Evolutionary conservation across 2,888 invertebrate species (phyloP).

Genomic region (Eilema sororculum): DNA sequence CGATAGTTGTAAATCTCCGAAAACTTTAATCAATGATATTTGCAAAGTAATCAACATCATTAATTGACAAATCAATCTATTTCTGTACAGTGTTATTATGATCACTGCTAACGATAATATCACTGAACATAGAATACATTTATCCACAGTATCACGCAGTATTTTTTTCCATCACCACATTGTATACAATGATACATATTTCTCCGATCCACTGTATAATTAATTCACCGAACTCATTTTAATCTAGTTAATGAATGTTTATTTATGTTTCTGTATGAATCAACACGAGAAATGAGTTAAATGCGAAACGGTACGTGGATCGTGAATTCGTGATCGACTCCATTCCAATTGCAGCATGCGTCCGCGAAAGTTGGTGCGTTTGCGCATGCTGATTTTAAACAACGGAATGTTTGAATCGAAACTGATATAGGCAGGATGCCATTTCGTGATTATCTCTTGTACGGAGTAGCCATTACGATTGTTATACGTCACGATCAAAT

Average conservation of each 20-base stretch:
- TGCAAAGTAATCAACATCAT: background rate
- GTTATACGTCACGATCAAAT: background rate
- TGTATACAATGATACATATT: background rate
- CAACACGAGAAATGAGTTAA: constrained; percentile 57
- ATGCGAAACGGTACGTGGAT: constrained; percentile 64
- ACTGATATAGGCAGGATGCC: constrained; percentile 44
- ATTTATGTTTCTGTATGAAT: constrained; percentile 63
- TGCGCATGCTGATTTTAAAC: constrained; percentile 68
- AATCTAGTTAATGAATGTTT: constrained; percentile 47
- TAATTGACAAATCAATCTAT: background rate
- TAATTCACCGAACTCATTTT: constrained; percentile 39
- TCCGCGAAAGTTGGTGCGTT: constrained; percentile 71
- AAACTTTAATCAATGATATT: background rate
- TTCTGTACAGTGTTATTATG: no score
- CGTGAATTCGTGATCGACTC: constrained; percentile 69
- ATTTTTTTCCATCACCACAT: background rate
- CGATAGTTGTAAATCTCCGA: background rate
- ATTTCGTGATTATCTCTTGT: constrained; percentile 3
- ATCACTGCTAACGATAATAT: background rate
- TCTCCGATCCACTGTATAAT: background rate
- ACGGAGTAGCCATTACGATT: background rate
- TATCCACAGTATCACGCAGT: background rate
- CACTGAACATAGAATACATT: background rate
- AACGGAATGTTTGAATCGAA: constrained; percentile 67
- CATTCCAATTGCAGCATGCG: constrained; percentile 60